Evolutionary conservation across 1,140 invertebrate genomes (phyloP).

Genomic region (Adoxophyes honmai): DNA sequence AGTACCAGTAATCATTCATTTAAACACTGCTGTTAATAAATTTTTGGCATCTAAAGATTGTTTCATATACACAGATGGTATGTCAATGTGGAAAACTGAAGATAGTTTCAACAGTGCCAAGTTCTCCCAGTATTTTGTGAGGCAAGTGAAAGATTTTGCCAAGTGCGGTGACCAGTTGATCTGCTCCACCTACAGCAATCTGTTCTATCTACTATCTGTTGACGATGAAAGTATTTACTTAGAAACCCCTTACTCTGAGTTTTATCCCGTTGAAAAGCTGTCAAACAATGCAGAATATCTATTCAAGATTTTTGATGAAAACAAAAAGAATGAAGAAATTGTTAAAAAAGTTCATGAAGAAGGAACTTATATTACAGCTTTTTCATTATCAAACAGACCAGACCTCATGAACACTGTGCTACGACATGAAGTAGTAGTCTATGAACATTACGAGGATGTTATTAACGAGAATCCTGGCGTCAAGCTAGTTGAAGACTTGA

Average conservation of each 20-base stretch:
- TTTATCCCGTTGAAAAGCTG: conserved; percentile 37
- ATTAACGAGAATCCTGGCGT: conserved; percentile 35
- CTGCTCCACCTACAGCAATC: conserved; percentile 54
- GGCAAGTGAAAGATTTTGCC: conserved; percentile 51
- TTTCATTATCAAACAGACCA: conserved; percentile 52
- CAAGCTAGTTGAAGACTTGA: conserved; percentile 38
- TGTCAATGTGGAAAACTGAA: conserved; percentile 49
- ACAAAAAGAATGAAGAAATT: conserved; percentile 39
- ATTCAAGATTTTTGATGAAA: conserved; percentile 39
- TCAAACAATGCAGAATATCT: conserved; percentile 45
- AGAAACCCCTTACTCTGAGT: conserved; percentile 23
- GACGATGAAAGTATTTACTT: conserved; percentile 37
- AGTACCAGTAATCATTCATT: conserved; percentile 36
- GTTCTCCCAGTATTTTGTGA: conserved; percentile 43
- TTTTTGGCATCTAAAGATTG: conserved; percentile 29
- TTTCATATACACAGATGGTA: conserved; percentile 53
- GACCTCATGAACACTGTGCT: conserved; percentile 51
- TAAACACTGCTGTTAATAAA: conserved; percentile 51
- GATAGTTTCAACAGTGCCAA: conserved; percentile 30
- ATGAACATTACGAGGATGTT: conserved; percentile 52
- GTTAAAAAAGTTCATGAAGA: conserved; percentile 41
- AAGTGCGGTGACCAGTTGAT: conserved; percentile 43
- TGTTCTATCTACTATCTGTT: conserved; percentile 44
- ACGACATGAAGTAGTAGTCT: conserved; percentile 34
- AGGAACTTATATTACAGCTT: conserved; percentile 41